Evolutionary conservation across 2,113 vertebrate species (phyloP).

Genomic region (Nothoprocta perdicaria): DNA sequence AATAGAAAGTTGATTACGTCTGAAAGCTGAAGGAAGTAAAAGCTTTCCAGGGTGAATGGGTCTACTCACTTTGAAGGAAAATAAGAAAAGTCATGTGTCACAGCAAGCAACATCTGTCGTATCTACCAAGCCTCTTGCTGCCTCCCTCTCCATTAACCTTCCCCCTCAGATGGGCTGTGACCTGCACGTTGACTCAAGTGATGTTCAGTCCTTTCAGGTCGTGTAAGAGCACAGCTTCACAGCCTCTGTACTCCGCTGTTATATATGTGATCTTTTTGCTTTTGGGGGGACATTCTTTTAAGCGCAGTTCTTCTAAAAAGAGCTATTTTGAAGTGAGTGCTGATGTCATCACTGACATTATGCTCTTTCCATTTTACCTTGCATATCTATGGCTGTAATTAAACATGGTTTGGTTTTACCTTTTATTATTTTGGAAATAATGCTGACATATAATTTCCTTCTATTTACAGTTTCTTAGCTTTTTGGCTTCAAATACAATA

Average conservation of each 20-base stretch:
- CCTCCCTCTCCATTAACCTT: background rate
- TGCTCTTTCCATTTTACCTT: background rate
- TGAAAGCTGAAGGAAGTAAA: background rate
- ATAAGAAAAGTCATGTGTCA: accelerated
- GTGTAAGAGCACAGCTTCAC: background rate
- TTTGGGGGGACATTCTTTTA: background rate
- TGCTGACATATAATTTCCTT: constrained; percentile 28
- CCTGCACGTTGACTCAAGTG: background rate
- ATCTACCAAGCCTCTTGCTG: background rate
- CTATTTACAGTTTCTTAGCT: constrained; percentile 11
- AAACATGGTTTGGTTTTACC: constrained; percentile 20
- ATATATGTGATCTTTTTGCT: background rate
- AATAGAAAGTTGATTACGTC: background rate
- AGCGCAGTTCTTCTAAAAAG: background rate
- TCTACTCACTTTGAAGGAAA: background rate
- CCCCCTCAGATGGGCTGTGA: background rate
- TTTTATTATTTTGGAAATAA: constrained; percentile 25
- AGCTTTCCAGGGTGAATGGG: background rate
- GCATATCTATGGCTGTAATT: background rate
- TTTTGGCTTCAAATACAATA: background rate
- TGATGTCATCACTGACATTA: constrained; percentile 54
- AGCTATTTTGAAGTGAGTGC: background rate
- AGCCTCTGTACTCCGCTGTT: accelerated
- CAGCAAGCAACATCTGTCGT: background rate
- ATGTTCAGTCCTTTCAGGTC: background rate